phyloP scores from a whole-genome alignment of 2,797 vertebrate genomes.

The Mormyrus hasselquistii region DNA sequence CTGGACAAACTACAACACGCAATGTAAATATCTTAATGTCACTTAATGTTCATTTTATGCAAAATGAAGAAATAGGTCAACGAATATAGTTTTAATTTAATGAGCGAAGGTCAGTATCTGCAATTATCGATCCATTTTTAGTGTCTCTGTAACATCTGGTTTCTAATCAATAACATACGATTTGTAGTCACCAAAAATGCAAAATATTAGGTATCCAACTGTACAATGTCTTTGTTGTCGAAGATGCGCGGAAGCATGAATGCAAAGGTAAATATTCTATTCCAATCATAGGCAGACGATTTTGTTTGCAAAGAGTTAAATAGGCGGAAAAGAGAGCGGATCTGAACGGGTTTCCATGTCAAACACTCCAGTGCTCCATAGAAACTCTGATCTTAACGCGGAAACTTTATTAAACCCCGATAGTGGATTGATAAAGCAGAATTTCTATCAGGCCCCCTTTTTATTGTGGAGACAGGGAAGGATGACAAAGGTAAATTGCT shows the following conservation, averaged over 20 bases:
- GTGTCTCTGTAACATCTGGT: constrained; percentile 22
- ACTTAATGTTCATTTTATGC: background rate
- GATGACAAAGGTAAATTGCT: constrained; percentile 83
- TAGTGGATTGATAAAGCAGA: constrained; percentile 82
- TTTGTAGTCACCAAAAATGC: background rate
- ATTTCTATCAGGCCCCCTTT: constrained; percentile 60
- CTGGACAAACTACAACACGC: background rate
- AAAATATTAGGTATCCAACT: constrained; percentile 34
- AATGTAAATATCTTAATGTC: background rate
- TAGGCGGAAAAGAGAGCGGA: constrained; percentile 81
- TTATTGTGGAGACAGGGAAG: constrained; percentile 73
- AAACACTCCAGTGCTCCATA: constrained; percentile 78
- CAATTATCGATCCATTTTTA: background rate
- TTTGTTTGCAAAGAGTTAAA: constrained; percentile 86
- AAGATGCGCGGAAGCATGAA: constrained; percentile 52
- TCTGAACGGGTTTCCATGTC: constrained; percentile 77
- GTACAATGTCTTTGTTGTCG: constrained; percentile 64
- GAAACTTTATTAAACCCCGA: constrained; percentile 97
- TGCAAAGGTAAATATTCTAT: constrained; percentile 66
- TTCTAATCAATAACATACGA: constrained; percentile 45
- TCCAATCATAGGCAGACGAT: constrained; percentile 55
- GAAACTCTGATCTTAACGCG: constrained; percentile 79
- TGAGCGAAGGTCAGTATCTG: background rate
- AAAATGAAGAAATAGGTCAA: background rate
- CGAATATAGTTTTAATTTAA: background rate